phyloP scores from a whole-genome alignment of 2,797 vertebrate genomes.

The Balearica regulorum region DNA sequence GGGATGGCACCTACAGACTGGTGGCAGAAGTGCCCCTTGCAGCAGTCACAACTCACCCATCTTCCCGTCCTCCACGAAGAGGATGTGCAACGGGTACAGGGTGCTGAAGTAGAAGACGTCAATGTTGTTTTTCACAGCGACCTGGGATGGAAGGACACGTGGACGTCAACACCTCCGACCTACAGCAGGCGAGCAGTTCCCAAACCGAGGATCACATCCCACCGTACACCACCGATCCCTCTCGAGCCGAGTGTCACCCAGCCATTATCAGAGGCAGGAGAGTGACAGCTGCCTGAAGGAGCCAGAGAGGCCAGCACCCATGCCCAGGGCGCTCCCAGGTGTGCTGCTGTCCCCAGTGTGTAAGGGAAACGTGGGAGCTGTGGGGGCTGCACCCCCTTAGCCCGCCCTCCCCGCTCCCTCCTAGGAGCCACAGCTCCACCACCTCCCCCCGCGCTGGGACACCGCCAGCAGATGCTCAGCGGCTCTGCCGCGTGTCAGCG shows the following conservation, averaged over 20 bases:
- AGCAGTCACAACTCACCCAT: constrained; percentile 87
- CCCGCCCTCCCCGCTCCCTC: not conserved
- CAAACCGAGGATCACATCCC: not conserved
- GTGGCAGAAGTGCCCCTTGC: not conserved
- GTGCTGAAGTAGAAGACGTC: constrained; percentile 99
- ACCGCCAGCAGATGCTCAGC: not conserved
- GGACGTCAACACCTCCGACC: rapidly evolving
- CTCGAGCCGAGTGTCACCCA: not conserved
- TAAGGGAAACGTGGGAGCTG: not conserved
- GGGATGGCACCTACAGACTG: not conserved
- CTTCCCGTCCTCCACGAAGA: constrained; percentile 95
- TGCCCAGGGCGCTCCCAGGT: rapidly evolving
- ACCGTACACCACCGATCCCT: not conserved
- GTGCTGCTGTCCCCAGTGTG: rapidly evolving
- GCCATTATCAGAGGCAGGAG: not conserved
- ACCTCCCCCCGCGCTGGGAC: rapidly evolving
- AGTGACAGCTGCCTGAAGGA: not conserved
- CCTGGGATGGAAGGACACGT: constrained; percentile 62
- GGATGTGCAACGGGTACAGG: constrained; percentile 93
- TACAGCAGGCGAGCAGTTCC: rapidly evolving
- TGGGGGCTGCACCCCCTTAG: not conserved
- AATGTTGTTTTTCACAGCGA: constrained; percentile 97
- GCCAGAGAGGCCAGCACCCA: not conserved
- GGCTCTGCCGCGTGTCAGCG: not conserved
- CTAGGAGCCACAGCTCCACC: not conserved